Evolutionary conservation across 2,113 vertebrate species (phyloP), one percentile per base, ranked within the genome.

Genomic region (Stegastes partitus): DNA sequence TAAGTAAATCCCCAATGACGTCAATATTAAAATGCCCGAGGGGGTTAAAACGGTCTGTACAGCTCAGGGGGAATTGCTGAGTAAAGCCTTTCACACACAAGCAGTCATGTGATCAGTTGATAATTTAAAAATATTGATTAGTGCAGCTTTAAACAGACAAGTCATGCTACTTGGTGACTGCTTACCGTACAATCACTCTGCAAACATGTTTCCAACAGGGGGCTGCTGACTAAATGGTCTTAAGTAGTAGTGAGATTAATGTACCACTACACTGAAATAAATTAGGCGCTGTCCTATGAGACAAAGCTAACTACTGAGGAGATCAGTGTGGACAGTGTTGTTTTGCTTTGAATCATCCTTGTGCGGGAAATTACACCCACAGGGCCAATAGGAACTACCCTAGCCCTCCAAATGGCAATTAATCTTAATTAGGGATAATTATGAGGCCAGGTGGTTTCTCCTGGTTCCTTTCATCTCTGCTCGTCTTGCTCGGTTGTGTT

Each of bases 401-500:
- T 21, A 14, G 16, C 71, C 72, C 80, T 68, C 69, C 28, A 59
- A 59, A 70, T 65, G 57, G 69, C 83, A 89, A 85, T 87, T 88
- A 69, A 77, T 82, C 59, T 81, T 84, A 81, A 87, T 89, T 78
- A 82, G 55, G 44, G 77, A 77, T 84, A 73, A 87, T 91, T 77
- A 79, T 42, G 44, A 79, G 21, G 37, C 2, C 53, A 84, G 44
- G 28, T 37, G 67, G 66, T 74, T 58, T 73, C 58, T 59, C 49
- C 47, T 8, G 14, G 21, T 74, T 81, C 54, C 71, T 85, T 83
- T 89, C 62, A 84, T 89, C 65, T 88, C 57, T 18, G 21, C 66
- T 69, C 21, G 23, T 68, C 69, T 49, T 69, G 74, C 44, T 58
- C 61, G 61, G 71, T 47, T 68, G 68, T 64, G 58, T 78, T 74